Conservation (phyloP, 2,113 vertebrate species). For the Trochalopteron elliotii region DNA sequence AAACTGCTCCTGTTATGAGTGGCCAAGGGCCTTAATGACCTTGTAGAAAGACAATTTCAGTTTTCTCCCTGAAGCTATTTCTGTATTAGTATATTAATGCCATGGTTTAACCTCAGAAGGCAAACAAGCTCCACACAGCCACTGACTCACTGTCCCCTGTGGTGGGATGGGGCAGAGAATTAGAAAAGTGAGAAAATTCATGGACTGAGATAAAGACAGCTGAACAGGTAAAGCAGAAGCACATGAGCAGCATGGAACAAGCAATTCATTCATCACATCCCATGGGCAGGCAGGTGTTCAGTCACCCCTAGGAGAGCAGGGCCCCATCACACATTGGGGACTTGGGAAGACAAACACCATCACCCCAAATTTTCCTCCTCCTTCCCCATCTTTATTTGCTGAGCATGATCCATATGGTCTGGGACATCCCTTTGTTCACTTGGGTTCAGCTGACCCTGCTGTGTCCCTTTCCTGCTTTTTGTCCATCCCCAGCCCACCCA, state of each 20-base stretch:
- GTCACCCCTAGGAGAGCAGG: background rate
- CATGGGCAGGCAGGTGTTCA: background rate
- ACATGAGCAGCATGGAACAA: background rate
- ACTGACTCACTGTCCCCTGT: background rate
- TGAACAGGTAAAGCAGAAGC: background rate
- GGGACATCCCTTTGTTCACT: background rate
- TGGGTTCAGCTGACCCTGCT: background rate
- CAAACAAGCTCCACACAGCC: background rate
- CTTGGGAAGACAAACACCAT: background rate
- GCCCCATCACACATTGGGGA: accelerated
- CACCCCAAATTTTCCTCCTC: background rate
- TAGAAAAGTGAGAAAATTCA: background rate
- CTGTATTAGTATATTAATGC: background rate
- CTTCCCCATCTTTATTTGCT: background rate
- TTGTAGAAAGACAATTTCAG: background rate
- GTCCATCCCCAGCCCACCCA: background rate
- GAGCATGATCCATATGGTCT: background rate
- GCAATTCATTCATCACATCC: background rate
- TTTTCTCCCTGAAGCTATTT: background rate
- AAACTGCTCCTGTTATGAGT: background rate
- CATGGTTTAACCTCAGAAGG: background rate
- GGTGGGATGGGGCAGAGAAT: background rate
- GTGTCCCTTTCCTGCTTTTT: background rate
- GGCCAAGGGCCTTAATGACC: background rate
- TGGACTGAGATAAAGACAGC: background rate